A percentile compares a stretch with the other conserved stretches of the same genome.
Conservation (phyloP, 2,797 vertebrate genomes). For the Platyrinchus mystaceus region DNA sequence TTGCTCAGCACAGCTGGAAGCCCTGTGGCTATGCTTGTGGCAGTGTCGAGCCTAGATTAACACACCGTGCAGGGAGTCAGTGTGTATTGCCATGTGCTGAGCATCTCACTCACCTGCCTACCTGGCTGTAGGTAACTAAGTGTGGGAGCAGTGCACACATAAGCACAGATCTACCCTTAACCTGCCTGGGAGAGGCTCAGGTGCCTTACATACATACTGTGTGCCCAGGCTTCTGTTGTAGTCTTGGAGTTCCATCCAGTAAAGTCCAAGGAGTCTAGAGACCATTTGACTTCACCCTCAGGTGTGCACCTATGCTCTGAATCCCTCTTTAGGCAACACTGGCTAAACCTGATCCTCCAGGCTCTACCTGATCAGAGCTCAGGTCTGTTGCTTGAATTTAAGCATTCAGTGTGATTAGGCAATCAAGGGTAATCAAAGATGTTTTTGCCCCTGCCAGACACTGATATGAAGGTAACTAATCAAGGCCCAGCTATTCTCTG, state of each 20-base stretch:
- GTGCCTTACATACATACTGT: fast-evolving
- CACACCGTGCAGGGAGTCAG: not conserved
- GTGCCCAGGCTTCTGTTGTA: not conserved
- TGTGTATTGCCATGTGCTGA: not conserved
- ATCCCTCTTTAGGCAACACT: not conserved
- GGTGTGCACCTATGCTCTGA: too few relatives aligned
- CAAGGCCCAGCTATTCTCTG: not conserved
- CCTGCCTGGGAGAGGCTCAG: not conserved
- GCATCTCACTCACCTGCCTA: not conserved
- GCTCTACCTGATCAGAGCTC: not conserved
- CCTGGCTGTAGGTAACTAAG: not conserved
- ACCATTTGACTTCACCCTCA: not conserved
- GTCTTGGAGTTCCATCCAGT: not conserved
- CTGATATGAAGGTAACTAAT: not conserved
- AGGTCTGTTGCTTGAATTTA: not conserved
- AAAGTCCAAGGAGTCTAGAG: not conserved
- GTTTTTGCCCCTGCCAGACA: not conserved
- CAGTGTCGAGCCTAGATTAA: fast-evolving
- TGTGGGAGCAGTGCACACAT: fast-evolving
- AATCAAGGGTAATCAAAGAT: not conserved
- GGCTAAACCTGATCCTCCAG: not conserved
- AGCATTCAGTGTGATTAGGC: not conserved
- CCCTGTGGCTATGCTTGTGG: not conserved
- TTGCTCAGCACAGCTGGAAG: not conserved
- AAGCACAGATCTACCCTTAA: not conserved